A percentile compares a stretch with the other conserved stretches of the same genome.
Evolutionary conservation across 2,113 vertebrate genomes (phyloP).

Genomic region (Tachycineta bicolor): DNA sequence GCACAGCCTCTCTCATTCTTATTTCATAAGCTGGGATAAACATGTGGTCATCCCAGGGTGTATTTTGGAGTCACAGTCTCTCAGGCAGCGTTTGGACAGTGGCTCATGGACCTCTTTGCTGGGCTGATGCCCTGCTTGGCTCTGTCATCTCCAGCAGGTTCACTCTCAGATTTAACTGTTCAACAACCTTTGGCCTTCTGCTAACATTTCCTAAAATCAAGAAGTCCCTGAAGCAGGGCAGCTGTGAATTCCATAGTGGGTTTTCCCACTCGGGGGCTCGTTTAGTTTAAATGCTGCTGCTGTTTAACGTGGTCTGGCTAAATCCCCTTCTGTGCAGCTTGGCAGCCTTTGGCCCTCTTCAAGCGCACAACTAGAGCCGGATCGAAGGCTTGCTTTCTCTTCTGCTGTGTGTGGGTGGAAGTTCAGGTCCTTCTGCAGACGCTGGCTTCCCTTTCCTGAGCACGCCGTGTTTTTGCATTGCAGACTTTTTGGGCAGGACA

Average conservation of each 20-base stretch:
- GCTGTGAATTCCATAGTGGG: not conserved
- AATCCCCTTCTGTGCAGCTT: not conserved
- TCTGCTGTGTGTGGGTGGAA: not conserved
- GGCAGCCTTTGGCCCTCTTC: not conserved
- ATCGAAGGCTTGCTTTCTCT: not conserved
- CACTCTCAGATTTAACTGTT: not conserved
- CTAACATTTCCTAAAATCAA: not conserved
- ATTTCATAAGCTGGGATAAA: not conserved
- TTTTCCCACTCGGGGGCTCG: not conserved
- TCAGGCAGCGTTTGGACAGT: not conserved
- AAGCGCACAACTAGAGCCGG: not conserved
- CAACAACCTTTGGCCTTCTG: not conserved
- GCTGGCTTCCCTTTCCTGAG: not conserved
- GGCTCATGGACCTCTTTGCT: accelerated
- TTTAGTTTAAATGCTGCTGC: not conserved
- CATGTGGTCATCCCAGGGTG: not conserved
- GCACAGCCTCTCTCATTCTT: not conserved
- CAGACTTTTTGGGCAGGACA: conserved; percentile 97
- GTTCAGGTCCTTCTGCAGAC: not conserved
- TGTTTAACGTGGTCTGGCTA: not conserved
- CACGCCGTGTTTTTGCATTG: conserved; percentile 45
- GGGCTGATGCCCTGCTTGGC: not conserved
- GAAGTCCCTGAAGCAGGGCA: not conserved
- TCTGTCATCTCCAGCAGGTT: not conserved
- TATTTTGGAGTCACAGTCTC: not conserved